Base-by-base conservation (phyloP, 2,113 vertebrate species). In the Varanus komodoensis region DNA sequence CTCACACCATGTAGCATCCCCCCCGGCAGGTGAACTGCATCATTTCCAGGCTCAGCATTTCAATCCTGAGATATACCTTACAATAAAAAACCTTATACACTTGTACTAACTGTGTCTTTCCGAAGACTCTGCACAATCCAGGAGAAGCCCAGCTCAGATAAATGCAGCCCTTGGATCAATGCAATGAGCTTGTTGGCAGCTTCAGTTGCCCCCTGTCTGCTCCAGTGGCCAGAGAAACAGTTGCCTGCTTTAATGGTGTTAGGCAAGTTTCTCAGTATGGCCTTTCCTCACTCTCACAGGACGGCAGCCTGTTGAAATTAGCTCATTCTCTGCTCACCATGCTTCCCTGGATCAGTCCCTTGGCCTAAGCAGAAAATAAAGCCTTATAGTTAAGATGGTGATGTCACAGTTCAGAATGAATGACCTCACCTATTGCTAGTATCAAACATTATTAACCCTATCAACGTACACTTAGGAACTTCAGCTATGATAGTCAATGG, bases 21-120 rank as follows among this genome's bases (percentile, higher is more conserved):
- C 34, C 32, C 19, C 57, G 25, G 15, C 38, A 69, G 3, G 86
- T 50, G 91, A 17, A 67, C 92, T 84, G 87, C 88, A 93, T 89
- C 92, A 61, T 38, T 93, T 87, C 91, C 95, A 96, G 85, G 81
- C 82, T 93, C 92, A 95, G 93, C 90, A 88, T 91, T 91, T 96
- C 94, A 93, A 0, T 78, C 86, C 94, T 81, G 94, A 94, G 92
- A 95, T 87, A 93, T 84, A 67, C 92, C 94, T 92, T 90, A 94
- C 95, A 96, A 96, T 96, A 95, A 95, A 94, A 95, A 95, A 92
- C 93, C 90, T 92, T 96, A 93, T 96, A 93, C 94, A 93, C 92
- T 93, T 94, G 91, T 92, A 92, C 91, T 87, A 93, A 94, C 91
- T 89, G 87, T 91, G 95, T 83, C 92, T 95, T 95, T 94, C 93